Percentiles rank a stretch among this genome's conserved stretches.
These are phyloP conservation scores for Periphyllus acericola DNA, from an alignment of 2,888 invertebrate genomes.

Conservation along the genomic window DNA sequence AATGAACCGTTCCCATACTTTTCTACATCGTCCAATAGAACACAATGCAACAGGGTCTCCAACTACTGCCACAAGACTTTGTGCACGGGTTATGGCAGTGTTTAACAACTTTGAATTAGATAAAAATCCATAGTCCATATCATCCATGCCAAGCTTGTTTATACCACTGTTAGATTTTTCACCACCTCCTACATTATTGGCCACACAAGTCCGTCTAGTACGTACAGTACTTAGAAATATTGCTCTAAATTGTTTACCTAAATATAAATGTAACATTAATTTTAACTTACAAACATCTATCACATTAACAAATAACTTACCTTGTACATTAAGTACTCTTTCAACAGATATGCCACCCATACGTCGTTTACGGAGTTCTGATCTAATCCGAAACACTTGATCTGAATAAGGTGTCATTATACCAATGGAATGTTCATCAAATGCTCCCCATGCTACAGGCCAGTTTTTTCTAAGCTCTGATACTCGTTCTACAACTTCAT, in stretches of 20 bases:
- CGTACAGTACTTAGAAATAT: constrained; percentile 83
- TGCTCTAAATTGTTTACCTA: constrained; percentile 84
- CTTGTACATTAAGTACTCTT: constrained; percentile 85
- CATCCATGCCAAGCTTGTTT: constrained; percentile 67
- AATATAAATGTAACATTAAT: constrained; percentile 60
- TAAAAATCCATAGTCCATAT: constrained; percentile 82
- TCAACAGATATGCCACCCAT: constrained; percentile 83
- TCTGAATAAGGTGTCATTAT: constrained; percentile 88
- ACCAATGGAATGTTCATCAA: constrained; percentile 81
- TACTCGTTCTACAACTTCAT: constrained; percentile 81
- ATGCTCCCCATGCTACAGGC: constrained; percentile 80
- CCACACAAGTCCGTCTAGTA: constrained; percentile 77
- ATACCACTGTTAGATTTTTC: constrained; percentile 62
- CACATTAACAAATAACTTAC: constrained; percentile 66
- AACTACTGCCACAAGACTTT: constrained; percentile 83
- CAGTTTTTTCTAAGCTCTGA: constrained; percentile 77
- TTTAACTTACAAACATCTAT: not conserved
- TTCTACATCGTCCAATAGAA: constrained; percentile 77
- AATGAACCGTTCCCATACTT: constrained; percentile 83
- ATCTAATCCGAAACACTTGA: constrained; percentile 80
- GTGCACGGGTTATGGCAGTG: constrained; percentile 84
- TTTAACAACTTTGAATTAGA: constrained; percentile 84
- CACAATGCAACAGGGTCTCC: constrained; percentile 86
- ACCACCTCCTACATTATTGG: constrained; percentile 64
- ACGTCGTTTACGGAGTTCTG: constrained; percentile 78